phyloP scores from a whole-genome alignment of 2,113 vertebrate species.

The Hippocampus comes region DNA sequence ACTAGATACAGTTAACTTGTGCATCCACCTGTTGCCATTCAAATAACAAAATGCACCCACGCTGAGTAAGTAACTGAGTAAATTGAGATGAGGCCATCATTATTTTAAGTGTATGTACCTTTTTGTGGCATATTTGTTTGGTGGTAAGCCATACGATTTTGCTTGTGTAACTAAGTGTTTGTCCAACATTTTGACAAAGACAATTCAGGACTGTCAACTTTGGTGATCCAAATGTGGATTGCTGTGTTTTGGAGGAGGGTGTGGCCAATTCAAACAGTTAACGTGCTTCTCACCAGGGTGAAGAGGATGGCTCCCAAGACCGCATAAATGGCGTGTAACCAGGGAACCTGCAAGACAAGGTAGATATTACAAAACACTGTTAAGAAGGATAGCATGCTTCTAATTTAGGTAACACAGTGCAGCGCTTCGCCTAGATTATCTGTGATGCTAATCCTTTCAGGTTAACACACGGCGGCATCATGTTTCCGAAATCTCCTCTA shows the following conservation, averaged over 20 bases:
- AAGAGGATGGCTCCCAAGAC: conserved; percentile 84
- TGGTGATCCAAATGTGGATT: not conserved
- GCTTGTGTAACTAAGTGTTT: too few species aligned
- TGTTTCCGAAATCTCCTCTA: conserved; percentile 4
- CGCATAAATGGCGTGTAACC: conserved; percentile 86
- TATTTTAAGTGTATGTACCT: too few species aligned
- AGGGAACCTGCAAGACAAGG: conserved; percentile 77
- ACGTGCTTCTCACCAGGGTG: conserved; percentile 81
- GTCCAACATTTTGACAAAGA: too few species aligned
- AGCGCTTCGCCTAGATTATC: conserved; percentile 35
- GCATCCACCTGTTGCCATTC: too few species aligned
- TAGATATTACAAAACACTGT: conserved; percentile 26
- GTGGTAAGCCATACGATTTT: too few species aligned
- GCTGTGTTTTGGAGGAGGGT: too few species aligned
- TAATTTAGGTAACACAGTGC: conserved; percentile 34
- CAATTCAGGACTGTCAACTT: not conserved
- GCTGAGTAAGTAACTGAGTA: too few species aligned
- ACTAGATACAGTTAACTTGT: too few species aligned
- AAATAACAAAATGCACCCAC: too few species aligned
- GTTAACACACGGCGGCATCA: conserved; percentile 3
- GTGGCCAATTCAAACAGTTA: not conserved
- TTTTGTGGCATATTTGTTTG: too few species aligned
- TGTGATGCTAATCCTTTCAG: conserved; percentile 35
- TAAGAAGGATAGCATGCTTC: conserved; percentile 21
- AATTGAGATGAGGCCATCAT: too few species aligned